These are phyloP conservation scores for Chrysolina haemoptera DNA, from an alignment of 2,888 invertebrate genomes.

Conservation along the genomic window DNA sequence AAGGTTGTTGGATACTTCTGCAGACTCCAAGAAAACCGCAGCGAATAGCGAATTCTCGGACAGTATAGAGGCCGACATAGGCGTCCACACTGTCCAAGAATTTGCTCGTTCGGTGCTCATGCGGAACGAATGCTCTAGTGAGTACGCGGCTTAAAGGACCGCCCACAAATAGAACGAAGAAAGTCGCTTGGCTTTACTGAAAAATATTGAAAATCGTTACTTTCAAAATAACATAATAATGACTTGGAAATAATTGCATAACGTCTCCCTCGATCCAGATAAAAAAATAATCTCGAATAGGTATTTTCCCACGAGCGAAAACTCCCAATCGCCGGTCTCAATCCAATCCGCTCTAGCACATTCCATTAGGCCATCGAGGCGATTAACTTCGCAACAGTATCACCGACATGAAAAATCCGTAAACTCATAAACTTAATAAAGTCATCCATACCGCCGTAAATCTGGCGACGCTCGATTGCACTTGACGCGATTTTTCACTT, in stretches of 20 bases:
- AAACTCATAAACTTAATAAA: conserved; percentile 29
- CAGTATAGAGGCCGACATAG: no score
- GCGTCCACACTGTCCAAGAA: no score
- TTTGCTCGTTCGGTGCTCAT: no score
- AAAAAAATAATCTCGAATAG: neutral
- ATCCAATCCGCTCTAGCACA: conserved; percentile 11
- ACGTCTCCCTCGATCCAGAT: neutral
- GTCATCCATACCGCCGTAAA: conserved; percentile 23
- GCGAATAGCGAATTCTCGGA: no score
- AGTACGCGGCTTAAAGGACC: no score
- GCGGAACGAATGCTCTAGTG: no score
- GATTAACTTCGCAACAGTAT: conserved; percentile 16
- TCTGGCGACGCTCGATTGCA: conserved; percentile 33
- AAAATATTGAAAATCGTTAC: no score
- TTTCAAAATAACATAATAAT: no score
- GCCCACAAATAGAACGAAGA: no score
- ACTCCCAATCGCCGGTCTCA: neutral
- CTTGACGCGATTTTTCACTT: conserved; percentile 42
- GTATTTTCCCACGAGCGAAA: neutral
- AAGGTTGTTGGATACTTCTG: no score
- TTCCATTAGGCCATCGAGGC: conserved; percentile 13
- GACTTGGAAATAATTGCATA: neutral
- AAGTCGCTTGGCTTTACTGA: no score
- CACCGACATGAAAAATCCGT: conserved; percentile 15
- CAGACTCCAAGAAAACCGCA: no score